A percentile compares a stretch with the other conserved stretches of the same genome.
phyloP scores from a whole-genome alignment of 2,888 invertebrate species.

The Colletes collaris region DNA sequence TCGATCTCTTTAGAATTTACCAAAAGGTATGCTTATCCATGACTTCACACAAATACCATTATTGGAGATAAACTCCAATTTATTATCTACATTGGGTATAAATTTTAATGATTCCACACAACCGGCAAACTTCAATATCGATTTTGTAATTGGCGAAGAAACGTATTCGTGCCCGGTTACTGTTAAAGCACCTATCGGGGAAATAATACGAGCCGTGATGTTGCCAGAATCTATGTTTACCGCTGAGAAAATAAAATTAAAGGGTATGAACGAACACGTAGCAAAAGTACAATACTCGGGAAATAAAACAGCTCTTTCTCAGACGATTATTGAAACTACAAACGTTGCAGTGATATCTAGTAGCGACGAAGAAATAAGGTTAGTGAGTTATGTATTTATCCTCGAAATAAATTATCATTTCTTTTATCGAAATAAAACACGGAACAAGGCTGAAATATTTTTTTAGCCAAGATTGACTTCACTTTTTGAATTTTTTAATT shows the following conservation, averaged over 20 bases:
- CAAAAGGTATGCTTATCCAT: constrained; percentile 89
- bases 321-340: constrained; percentile 89
- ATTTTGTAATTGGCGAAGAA: constrained; percentile 84
- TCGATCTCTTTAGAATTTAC: constrained; percentile 84
- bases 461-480: not conserved
- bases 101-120: constrained; percentile 97
- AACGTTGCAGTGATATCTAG: constrained; percentile 89
- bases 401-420: too few species aligned
- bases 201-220: constrained; percentile 91
- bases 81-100: constrained; percentile 90
- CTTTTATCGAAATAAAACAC: too few species aligned
- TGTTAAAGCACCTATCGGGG: constrained; percentile 93
- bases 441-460: too few species aligned
- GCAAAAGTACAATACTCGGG: constrained; percentile 83
- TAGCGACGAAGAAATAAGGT: constrained; percentile 85
- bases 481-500: too few species aligned
- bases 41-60: constrained; percentile 89
- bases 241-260: constrained; percentile 89
- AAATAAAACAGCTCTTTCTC: constrained; percentile 84
- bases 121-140: constrained; percentile 91
- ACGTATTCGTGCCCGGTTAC: constrained; percentile 82
- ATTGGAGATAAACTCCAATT: constrained; percentile 87
- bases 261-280: constrained; percentile 95
- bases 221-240: constrained; percentile 90
- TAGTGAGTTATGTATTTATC: constrained; percentile 47